These are phyloP conservation scores for Arnoldichthys spilopterus DNA, from an alignment of 2,797 vertebrate species.

Conservation along the genomic window DNA sequence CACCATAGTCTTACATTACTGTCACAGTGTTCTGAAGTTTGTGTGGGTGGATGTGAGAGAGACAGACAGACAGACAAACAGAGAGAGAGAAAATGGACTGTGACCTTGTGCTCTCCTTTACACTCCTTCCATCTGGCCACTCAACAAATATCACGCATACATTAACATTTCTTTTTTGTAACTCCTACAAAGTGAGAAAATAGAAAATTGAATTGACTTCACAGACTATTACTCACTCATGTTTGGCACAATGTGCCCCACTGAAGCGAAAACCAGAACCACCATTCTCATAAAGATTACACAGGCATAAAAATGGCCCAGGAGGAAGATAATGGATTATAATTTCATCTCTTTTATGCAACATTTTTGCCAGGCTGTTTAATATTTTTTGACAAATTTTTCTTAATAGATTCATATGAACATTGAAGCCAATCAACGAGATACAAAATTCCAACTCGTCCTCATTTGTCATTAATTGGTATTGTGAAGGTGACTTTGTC, in stretches of 20 bases:
- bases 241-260: neutral
- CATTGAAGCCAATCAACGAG: neutral
- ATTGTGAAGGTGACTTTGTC: too few species aligned
- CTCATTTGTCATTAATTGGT: too few species aligned
- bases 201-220: conserved; percentile 34
- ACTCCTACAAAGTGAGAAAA: conserved; percentile 36
- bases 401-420: neutral
- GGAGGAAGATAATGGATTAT: neutral
- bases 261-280: conserved; percentile 6
- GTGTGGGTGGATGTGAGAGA: conserved; percentile 3
- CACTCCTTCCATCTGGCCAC: conserved; percentile 37
- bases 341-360: neutral
- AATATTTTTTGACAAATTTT: neutral
- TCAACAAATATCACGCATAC: conserved; percentile 53
- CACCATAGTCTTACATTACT: conserved; percentile 4
- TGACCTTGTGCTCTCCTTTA: conserved; percentile 38
- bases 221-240: conserved; percentile 27
- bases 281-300: neutral
- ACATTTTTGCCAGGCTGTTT: neutral
- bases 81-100: neutral
- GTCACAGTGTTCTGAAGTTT: neutral
- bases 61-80: too few species aligned
- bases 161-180: conserved; percentile 52
- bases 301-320: neutral
- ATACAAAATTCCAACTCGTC: neutral